Conservation (phyloP, 2,797 vertebrate species). For the Poecilia gillii region DNA sequence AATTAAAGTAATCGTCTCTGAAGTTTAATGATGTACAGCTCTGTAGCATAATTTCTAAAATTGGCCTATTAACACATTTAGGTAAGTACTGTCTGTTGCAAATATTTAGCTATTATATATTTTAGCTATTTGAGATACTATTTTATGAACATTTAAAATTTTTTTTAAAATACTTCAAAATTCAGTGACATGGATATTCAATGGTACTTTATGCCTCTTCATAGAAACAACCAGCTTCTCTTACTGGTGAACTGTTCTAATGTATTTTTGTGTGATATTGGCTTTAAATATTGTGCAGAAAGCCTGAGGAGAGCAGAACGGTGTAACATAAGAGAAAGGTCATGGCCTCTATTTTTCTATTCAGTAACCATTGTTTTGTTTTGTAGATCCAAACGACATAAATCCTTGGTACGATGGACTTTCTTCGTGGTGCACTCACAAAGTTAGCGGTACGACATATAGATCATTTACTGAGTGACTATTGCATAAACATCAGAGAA, state of each 20-base stretch:
- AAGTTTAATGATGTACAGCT: too few relatives aligned
- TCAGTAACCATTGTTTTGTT: not conserved
- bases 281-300: not conserved
- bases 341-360: not conserved
- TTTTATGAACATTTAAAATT: too few relatives aligned
- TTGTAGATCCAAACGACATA: not conserved
- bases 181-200: too few relatives aligned
- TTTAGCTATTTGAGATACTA: too few relatives aligned
- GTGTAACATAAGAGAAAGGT: not conserved
- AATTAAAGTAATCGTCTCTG: not conserved
- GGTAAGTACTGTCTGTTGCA: not conserved
- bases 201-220: too few relatives aligned
- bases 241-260: not conserved
- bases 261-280: not conserved
- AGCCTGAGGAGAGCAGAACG: not conserved
- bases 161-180: too few relatives aligned
- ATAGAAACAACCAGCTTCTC: too few relatives aligned
- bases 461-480: not conserved
- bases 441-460: not conserved
- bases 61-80: not conserved
- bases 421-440: not conserved
- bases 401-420: not conserved
- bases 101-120: too few relatives aligned
- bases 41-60: not conserved
- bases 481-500: not conserved